Evolutionary conservation across 2,888 invertebrate genomes (phyloP).

Genomic region (Mystacides longicornis): DNA sequence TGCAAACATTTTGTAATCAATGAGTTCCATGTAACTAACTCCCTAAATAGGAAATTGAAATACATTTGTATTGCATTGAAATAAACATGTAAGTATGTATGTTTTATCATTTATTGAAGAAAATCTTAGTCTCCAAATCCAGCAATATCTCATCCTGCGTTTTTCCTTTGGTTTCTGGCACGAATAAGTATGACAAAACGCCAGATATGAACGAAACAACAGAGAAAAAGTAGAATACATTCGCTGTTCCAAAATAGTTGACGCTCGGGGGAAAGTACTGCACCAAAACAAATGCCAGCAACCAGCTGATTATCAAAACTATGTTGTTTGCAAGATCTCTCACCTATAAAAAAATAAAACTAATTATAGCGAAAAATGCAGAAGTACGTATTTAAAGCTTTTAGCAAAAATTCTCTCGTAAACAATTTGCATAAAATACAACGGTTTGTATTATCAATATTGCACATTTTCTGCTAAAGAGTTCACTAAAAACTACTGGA

Average conservation of each 20-base stretch:
- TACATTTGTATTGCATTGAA: neutral
- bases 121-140: conserved; percentile 14
- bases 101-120: neutral
- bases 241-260: conserved; percentile 34
- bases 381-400: too few species aligned
- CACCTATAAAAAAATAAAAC: conserved; percentile 20
- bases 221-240: conserved; percentile 40
- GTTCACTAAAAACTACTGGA: too few species aligned
- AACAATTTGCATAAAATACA: too few species aligned
- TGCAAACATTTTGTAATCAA: too few species aligned
- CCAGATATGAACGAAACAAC: conserved; percentile 32
- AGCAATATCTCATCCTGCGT: conserved; percentile 39
- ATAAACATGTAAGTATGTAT: neutral
- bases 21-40: too few species aligned
- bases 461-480: too few species aligned
- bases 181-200: conserved; percentile 32
- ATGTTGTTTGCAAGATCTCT: conserved; percentile 37
- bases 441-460: too few species aligned
- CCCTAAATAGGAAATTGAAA: too few species aligned
- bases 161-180: conserved; percentile 47
- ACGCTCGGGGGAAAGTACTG: conserved; percentile 38
- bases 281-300: conserved; percentile 40
- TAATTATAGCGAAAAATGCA: too few species aligned
- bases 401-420: too few species aligned
- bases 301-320: conserved; percentile 40